A percentile compares a stretch with the other conserved stretches of the same genome.
These are phyloP conservation scores for Trichonephila clavipes DNA, from an alignment of 1,140 invertebrate genomes.

Conservation along the genomic window DNA sequence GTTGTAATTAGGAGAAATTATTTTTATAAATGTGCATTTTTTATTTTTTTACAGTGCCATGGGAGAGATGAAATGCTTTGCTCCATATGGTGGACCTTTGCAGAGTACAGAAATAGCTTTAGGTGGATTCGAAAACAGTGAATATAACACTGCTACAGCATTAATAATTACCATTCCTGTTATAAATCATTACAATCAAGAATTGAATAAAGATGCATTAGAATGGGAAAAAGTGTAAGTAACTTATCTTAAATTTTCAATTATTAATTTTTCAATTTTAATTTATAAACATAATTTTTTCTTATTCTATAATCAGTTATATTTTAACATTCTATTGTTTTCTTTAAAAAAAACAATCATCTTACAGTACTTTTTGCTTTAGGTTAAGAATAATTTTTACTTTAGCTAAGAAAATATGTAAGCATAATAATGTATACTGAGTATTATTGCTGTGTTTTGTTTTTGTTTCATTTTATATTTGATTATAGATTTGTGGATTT, in stretches of 20 bases:
- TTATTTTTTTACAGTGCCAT: slow-evolving; percentile 32
- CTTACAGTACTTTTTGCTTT: too few species aligned
- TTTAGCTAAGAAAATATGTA: too few species aligned
- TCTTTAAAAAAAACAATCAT: too few species aligned
- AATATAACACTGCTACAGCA: slow-evolving; percentile 90
- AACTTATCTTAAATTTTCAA: neutral
- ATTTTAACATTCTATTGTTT: too few species aligned
- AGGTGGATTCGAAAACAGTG: slow-evolving; percentile 91
- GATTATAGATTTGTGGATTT: slow-evolving; percentile 80
- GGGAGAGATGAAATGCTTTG: slow-evolving; percentile 86
- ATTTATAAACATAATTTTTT: too few species aligned
- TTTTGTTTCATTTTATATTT: neutral
- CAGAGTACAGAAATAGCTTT: slow-evolving; percentile 94
- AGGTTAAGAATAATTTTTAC: too few species aligned
- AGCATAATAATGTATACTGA: too few species aligned
- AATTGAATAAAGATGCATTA: slow-evolving; percentile 86
- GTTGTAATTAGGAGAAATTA: neutral
- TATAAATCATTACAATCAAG: slow-evolving; percentile 91
- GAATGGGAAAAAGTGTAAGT: slow-evolving; percentile 92
- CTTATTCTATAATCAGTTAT: too few species aligned
- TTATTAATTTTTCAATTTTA: too few species aligned
- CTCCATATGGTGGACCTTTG: slow-evolving; percentile 90
- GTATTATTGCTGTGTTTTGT: too few species aligned
- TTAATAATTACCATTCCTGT: slow-evolving; percentile 96
- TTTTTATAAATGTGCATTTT: neutral